These are phyloP conservation scores for Tetragonula carbonaria DNA, from an alignment of 2,888 invertebrate genomes.

Conservation along the genomic window DNA sequence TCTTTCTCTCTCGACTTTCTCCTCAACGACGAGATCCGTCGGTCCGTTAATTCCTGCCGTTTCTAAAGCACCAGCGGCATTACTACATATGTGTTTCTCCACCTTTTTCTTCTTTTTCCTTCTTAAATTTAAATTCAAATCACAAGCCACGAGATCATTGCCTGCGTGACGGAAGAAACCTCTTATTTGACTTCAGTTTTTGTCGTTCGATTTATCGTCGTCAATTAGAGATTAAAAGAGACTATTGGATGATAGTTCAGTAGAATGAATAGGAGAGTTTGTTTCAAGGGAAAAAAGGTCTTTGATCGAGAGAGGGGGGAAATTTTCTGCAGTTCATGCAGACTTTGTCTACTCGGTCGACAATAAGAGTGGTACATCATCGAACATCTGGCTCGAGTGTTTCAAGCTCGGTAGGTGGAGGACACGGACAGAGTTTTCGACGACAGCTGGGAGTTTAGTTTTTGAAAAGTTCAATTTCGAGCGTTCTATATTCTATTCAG, in stretches of 20 bases:
- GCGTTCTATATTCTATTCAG: background rate
- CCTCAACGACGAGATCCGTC: constrained; percentile 2
- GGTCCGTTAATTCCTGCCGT: constrained; percentile 43
- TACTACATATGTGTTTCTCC: constrained; percentile 46
- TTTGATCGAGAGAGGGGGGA: too few species aligned
- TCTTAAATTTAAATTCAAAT: constrained; percentile 13
- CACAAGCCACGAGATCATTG: background rate
- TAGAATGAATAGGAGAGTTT: background rate
- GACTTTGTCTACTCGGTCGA: background rate
- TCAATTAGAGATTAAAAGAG: background rate
- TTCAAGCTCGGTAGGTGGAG: too few species aligned
- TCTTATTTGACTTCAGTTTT: background rate
- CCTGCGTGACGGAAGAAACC: background rate
- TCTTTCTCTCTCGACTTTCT: constrained; percentile 6
- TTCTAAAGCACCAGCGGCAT: constrained; percentile 38
- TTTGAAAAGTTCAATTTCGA: background rate
- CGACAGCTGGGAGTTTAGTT: background rate
- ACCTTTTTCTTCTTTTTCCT: background rate
- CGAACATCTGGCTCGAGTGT: background rate
- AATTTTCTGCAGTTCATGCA: background rate
- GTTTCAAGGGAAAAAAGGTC: background rate
- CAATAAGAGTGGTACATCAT: too few species aligned
- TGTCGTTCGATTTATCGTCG: background rate
- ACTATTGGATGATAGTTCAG: too few species aligned
- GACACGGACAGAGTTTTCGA: background rate